These are phyloP conservation scores for Cyprinodon diabolis DNA, from an alignment of 2,797 vertebrate species.

Conservation along the genomic window DNA sequence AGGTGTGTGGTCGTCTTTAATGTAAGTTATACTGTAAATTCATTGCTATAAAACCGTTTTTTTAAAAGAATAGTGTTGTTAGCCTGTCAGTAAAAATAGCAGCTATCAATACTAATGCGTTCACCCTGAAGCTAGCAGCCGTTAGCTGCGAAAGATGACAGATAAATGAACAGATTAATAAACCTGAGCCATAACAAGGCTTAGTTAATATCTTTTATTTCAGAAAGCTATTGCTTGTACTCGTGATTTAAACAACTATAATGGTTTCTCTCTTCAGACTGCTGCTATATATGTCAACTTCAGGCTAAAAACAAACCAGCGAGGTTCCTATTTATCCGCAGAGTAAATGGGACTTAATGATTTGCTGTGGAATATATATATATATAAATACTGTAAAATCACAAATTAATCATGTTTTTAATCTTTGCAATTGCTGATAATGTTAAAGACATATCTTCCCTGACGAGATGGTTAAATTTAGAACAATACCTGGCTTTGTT, in stretches of 20 bases:
- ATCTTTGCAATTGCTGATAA: not conserved
- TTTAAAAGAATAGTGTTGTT: not conserved
- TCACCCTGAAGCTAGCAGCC: slow-evolving; percentile 27
- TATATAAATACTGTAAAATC: not conserved
- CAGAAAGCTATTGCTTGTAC: not conserved
- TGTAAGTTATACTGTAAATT: slow-evolving; percentile 57
- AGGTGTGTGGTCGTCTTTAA: slow-evolving; percentile 21
- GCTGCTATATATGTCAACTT: slow-evolving; percentile 5
- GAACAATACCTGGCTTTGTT: too few species aligned
- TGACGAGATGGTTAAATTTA: not conserved
- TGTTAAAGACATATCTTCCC: not conserved
- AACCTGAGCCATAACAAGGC: not conserved
- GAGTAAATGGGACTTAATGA: not conserved
- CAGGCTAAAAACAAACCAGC: slow-evolving; percentile 54
- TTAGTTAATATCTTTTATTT: not conserved
- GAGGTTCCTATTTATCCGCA: slow-evolving; percentile 3
- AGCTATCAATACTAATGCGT: slow-evolving; percentile 2
- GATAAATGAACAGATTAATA: not conserved
- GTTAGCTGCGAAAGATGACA: slow-evolving; percentile 33
- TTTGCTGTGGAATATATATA: not conserved
- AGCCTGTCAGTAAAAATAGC: not conserved
- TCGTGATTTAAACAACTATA: not conserved
- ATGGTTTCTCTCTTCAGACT: too few species aligned
- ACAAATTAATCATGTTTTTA: not conserved
- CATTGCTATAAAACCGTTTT: not conserved